A percentile compares a stretch with the other conserved stretches of the same genome.
These are phyloP conservation scores for Plutomurus gul DNA, from an alignment of 1,140 invertebrate genomes.

Conservation along the genomic window DNA sequence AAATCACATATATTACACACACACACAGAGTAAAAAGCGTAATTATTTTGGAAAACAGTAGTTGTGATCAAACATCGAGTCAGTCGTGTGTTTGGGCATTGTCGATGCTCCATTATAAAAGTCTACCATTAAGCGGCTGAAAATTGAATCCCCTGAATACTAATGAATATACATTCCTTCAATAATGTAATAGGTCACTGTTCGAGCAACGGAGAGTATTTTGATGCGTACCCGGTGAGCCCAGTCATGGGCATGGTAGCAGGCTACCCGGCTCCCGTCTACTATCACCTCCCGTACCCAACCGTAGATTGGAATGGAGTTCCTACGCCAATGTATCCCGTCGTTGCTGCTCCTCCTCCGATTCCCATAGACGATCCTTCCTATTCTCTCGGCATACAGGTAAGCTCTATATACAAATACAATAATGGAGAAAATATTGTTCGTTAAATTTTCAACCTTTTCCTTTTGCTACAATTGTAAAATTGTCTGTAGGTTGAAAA, in stretches of 20 bases:
- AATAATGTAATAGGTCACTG: conserved; percentile 44
- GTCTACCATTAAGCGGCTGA: neutral
- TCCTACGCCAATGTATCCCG: conserved; percentile 43
- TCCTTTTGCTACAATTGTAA: no score
- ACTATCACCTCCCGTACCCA: conserved; percentile 50
- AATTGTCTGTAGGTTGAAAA: no score
- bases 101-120: no score
- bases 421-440: no score
- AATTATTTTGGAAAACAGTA: no score
- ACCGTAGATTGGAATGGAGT: conserved; percentile 53
- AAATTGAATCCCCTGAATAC: neutral
- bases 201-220: conserved; percentile 50
- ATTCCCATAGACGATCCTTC: conserved; percentile 39
- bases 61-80: no score
- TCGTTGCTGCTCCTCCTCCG: conserved; percentile 37
- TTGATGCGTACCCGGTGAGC: conserved; percentile 52
- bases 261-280: conserved; percentile 50
- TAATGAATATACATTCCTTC: neutral
- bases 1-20: no score
- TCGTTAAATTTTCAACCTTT: no score
- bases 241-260: conserved; percentile 50
- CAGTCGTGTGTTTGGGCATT: no score
- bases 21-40: no score
- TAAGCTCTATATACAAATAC: no score
- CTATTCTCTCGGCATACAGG: conserved; percentile 42